Evolutionary conservation across 2,797 vertebrate species (phyloP), one percentile per base, ranked within the genome.

Genomic region (Phrynocephalus vlangalii): DNA sequence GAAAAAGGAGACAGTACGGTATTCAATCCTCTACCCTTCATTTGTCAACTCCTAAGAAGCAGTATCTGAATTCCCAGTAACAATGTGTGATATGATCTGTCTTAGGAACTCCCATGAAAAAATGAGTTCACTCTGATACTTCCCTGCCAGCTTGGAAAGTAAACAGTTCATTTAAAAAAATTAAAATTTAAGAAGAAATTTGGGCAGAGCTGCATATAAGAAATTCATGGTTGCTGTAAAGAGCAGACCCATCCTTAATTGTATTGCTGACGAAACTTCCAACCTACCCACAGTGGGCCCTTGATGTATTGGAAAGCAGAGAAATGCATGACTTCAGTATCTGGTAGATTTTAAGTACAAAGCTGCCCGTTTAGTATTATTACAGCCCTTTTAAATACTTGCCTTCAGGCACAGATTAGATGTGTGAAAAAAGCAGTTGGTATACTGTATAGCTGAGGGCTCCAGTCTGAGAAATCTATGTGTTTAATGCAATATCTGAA

Each of bases 31-130:
- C 68, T 73, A 79, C 3, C 68, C 48, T 79, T 60, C 66, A 20
- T 84, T 79, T 81, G 60, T 13, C n/a, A 88, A 88, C 67, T 52
- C 33, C 48, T 71, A 24, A 71, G 87, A 76, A 52, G 18, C 83
- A 66, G 2, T 16, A 91, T 48, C 83, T 20, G 44, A 0, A 6
- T 38, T 87, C 2, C 1, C 0, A 60, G 67, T 70, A 82, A 16
- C 13, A 75, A 84, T 0, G 4, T 22, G 73, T 30, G 38, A 77
- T 77, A 50, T 82, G 48, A 56, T 70, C 50, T 22, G 4, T 10
- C 77, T 86, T 28, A 22, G 85, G 81, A 91, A 82, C 75, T 28
- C 66, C 0, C 63, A 71, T 4, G 86, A 50, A 60, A 89, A 70
- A 90, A 33, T 0, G 56, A 76, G 75, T 87, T 56, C 81, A 79